Percentiles rank a stretch among this genome's conserved stretches.
These are phyloP conservation scores for Lophochroa leadbeateri DNA, from an alignment of 2,113 vertebrate species.

Conservation along the genomic window DNA sequence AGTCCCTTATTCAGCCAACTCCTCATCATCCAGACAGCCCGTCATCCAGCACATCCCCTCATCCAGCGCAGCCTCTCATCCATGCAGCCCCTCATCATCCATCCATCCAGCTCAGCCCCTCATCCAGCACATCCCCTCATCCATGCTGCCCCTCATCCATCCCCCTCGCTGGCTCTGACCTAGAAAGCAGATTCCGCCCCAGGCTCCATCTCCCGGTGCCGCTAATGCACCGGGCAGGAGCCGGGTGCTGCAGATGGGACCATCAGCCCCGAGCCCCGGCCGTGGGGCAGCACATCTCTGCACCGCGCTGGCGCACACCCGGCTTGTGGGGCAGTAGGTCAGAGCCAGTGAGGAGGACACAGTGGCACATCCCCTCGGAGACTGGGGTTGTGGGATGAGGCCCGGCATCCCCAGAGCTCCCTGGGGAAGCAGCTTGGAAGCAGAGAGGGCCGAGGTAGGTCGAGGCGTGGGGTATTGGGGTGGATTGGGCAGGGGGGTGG, in stretches of 20 bases:
- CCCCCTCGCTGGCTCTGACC: slow-evolving; percentile 38
- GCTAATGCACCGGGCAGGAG: slow-evolving; percentile 55
- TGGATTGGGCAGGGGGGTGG: neutral
- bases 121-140: neutral
- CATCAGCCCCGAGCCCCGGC: neutral
- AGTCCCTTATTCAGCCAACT: neutral
- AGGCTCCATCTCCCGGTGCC: neutral
- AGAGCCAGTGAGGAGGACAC: neutral
- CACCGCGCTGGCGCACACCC: neutral
- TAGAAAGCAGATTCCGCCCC: slow-evolving; percentile 4
- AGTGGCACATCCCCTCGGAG: fast-evolving
- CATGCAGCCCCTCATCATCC: neutral
- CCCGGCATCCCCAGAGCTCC: fast-evolving
- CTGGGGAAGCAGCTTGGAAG: neutral
- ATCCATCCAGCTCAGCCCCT: neutral
- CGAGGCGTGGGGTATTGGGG: fast-evolving
- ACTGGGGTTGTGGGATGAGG: neutral
- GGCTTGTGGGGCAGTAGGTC: slow-evolving; percentile 33
- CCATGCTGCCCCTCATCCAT: neutral
- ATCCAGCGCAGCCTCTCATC: neutral
- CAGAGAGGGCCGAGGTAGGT: slow-evolving; percentile 1
- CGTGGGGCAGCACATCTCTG: neutral
- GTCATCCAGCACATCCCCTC: too few relatives aligned
- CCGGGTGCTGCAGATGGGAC: slow-evolving; percentile 21
- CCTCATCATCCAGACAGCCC: neutral